A percentile compares a stretch with the other conserved stretches of the same genome.
Evolutionary conservation across 35 echinoderm and acorn worm genomes (phyloP).

Genomic region (Heliocidaris tuberculata): DNA sequence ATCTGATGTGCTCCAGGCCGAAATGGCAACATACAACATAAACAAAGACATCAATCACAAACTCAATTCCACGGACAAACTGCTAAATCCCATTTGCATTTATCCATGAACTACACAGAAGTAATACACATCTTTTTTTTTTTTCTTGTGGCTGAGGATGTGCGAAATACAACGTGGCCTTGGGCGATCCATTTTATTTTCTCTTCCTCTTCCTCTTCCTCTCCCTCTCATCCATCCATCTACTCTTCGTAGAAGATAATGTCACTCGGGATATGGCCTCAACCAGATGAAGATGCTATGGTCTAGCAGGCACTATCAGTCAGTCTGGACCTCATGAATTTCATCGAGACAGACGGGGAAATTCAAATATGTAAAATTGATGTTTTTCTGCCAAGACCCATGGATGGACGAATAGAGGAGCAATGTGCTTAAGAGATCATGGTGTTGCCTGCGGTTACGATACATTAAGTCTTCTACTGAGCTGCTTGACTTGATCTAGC

Average conservation of each 20-base stretch:
- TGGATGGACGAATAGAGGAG: background rate
- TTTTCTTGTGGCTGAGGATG: background rate
- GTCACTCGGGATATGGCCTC: conserved; percentile 7
- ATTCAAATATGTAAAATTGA: background rate
- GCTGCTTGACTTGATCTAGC: background rate
- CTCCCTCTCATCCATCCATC: background rate
- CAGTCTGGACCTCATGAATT: conserved; percentile 4
- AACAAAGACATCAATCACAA: background rate
- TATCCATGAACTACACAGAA: background rate
- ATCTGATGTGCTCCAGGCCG: background rate
- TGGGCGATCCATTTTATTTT: background rate
- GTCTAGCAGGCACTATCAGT: background rate
- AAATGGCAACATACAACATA: background rate
- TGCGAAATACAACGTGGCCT: background rate
- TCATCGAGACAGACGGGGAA: background rate
- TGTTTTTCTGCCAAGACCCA: background rate
- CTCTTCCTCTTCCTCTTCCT: conserved; percentile 6
- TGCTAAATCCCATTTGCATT: background rate
- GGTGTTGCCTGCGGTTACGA: background rate
- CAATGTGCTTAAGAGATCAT: background rate
- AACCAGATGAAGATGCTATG: background rate
- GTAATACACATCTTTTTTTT: background rate
- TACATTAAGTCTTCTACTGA: background rate
- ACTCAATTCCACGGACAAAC: background rate
- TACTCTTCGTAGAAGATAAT: background rate